phyloP scores from a whole-genome alignment of 1,140 invertebrate species.

The Drosophila serrata region DNA sequence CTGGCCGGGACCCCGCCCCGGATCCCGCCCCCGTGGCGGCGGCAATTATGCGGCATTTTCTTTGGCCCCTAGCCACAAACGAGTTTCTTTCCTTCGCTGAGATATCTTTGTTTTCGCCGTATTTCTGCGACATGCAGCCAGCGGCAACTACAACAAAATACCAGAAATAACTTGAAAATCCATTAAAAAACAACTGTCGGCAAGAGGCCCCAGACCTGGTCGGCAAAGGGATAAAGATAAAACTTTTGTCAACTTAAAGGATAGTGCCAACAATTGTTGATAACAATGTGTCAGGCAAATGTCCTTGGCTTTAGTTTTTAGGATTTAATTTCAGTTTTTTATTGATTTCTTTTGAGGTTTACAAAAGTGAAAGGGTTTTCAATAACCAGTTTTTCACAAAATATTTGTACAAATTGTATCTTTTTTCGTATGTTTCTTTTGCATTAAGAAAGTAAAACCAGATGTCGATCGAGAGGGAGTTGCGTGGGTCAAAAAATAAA shows the following conservation, averaged over 20 bases:
- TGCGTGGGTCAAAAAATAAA: slow-evolving; percentile 39
- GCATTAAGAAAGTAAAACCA: slow-evolving; percentile 60
- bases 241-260: slow-evolving; percentile 65
- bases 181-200: slow-evolving; percentile 76
- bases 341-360: slow-evolving; percentile 52
- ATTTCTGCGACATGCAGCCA: slow-evolving; percentile 60
- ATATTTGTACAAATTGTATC: slow-evolving; percentile 45
- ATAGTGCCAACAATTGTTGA: slow-evolving; percentile 58
- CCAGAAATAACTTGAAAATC: slow-evolving; percentile 83
- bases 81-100: slow-evolving; percentile 59
- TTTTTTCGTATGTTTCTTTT: slow-evolving; percentile 19
- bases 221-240: slow-evolving; percentile 72
- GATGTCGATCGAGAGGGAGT: slow-evolving; percentile 40
- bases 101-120: slow-evolving; percentile 74
- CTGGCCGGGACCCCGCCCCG: background rate
- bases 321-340: slow-evolving; percentile 21
- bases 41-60: slow-evolving; percentile 82
- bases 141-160: slow-evolving; percentile 78
- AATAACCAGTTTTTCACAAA: slow-evolving; percentile 66
- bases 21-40: slow-evolving; percentile 48
- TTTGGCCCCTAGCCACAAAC: slow-evolving; percentile 71
- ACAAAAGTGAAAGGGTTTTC: slow-evolving; percentile 67
- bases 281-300: slow-evolving; percentile 77
- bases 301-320: slow-evolving; percentile 73
- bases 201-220: slow-evolving; percentile 7